Percentiles rank a stretch among this genome's conserved stretches.
Evolutionary conservation across 2,113 vertebrate genomes (phyloP).

Genomic region (Urocynchramus pylzowi): DNA sequence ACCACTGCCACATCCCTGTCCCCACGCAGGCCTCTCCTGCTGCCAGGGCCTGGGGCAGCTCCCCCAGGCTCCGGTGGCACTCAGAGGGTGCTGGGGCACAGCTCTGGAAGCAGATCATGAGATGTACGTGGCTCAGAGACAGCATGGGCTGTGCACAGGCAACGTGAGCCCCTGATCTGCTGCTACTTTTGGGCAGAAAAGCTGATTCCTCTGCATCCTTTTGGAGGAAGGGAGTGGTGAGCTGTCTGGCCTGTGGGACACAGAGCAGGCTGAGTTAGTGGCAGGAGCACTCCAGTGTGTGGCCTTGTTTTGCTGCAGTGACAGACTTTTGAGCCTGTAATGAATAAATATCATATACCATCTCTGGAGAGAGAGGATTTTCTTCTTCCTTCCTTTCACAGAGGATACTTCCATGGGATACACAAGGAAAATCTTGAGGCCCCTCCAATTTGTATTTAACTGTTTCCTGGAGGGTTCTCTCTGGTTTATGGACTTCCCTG

Average conservation of each 20-base stretch:
- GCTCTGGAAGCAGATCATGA: neutral
- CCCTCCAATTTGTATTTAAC: rapidly evolving
- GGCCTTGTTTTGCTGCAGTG: neutral
- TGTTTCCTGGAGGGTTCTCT: neutral
- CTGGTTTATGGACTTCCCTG: neutral
- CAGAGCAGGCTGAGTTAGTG: neutral
- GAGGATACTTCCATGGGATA: neutral
- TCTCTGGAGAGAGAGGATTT: neutral
- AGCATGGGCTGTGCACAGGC: rapidly evolving
- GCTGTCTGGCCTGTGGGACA: neutral
- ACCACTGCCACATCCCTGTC: rapidly evolving
- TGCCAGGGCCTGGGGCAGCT: neutral
- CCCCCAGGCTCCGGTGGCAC: rapidly evolving
- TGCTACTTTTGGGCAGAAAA: neutral
- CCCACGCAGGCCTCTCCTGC: neutral
- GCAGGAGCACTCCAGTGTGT: neutral
- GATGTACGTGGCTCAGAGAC: rapidly evolving
- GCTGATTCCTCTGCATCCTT: neutral
- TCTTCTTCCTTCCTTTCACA: neutral
- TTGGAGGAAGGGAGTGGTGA: neutral
- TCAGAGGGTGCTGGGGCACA: neutral
- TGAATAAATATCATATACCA: neutral
- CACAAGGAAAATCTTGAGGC: neutral
- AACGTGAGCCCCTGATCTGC: rapidly evolving
- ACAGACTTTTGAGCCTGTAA: neutral